Conservation (phyloP, 2,113 vertebrate genomes). For the Phasianus colchicus region DNA sequence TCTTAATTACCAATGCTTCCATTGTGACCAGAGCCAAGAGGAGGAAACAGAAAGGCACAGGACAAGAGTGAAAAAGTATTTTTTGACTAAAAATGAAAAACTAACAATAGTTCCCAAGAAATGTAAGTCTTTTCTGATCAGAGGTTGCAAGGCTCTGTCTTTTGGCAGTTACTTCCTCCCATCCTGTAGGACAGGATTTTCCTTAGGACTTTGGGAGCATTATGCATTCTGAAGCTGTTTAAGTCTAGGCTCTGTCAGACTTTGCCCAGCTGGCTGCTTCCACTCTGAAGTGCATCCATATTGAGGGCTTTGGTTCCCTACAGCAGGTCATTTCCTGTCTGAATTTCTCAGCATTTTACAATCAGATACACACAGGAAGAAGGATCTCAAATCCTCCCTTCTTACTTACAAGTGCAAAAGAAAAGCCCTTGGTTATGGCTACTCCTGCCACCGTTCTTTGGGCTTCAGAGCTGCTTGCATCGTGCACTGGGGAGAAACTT, state of each 20-base stretch:
- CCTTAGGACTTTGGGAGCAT: neutral
- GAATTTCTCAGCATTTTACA: neutral
- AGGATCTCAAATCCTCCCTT: neutral
- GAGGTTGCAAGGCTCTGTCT: neutral
- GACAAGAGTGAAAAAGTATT: neutral
- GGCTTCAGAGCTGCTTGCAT: neutral
- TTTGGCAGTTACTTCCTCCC: neutral
- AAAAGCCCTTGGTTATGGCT: neutral
- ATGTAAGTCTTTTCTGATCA: neutral
- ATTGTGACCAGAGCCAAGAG: neutral
- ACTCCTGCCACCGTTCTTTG: neutral
- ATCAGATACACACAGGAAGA: neutral
- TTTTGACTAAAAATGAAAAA: neutral
- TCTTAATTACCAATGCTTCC: neutral
- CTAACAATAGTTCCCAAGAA: neutral
- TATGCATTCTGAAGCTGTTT: neutral
- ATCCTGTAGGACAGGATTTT: neutral
- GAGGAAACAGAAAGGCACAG: neutral
- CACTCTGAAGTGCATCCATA: neutral
- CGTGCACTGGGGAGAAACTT: fast-evolving
- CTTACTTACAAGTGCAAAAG: neutral
- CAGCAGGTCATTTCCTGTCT: neutral
- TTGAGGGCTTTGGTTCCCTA: neutral
- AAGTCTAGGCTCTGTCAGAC: neutral
- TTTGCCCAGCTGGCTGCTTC: neutral